Evolutionary conservation across 2,888 invertebrate species (phyloP), one percentile per base, ranked within the genome.

Genomic region (Ectemnius lituratus): DNA sequence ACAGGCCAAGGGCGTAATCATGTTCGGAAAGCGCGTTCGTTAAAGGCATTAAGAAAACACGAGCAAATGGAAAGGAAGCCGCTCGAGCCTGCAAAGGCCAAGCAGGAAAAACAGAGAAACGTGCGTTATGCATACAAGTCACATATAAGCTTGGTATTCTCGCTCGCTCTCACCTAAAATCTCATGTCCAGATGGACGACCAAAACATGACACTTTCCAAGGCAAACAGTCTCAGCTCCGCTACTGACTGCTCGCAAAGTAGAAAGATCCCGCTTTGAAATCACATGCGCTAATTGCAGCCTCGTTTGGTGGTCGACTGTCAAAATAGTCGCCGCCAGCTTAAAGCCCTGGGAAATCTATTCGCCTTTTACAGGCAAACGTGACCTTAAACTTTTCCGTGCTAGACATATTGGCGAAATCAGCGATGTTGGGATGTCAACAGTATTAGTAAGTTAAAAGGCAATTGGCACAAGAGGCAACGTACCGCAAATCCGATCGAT

Each of bases 151-250:
- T 78, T 67, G 73, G 71, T 70, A 63, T 83, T 23, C 74, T 73
- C 62, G 72, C 61, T 67, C 62, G 74, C 70, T 74, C 37, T 60
- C 20, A 58, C 49, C 64, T 78, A 62, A 72, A 61, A 70, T 73
- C 70, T 67, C 46, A 66, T 70, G 16, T 62, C 77, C 83, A 80
- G 82, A 80, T 82, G 83, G 80, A 82, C 76, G 68, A 58, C 66
- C 62, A 67, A 72, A 83, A 79, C 72, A 65, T 63, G 78, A 84
- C 84, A 80, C 82, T 84, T 77, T 70, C 75, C 70, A 80, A 73
- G 62, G 47, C 82, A 82, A 78, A 82, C 78, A 83, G 70, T 78
- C 71, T 65, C 83, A 83, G 75, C 82, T 81, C 82, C 67, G 82
- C 62, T 58, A 16, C 56, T 62, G 58, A 69, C 37, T 37, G 67